Conservation (phyloP, 2,797 vertebrate genomes). For the Neosilurus mollespiculum region DNA sequence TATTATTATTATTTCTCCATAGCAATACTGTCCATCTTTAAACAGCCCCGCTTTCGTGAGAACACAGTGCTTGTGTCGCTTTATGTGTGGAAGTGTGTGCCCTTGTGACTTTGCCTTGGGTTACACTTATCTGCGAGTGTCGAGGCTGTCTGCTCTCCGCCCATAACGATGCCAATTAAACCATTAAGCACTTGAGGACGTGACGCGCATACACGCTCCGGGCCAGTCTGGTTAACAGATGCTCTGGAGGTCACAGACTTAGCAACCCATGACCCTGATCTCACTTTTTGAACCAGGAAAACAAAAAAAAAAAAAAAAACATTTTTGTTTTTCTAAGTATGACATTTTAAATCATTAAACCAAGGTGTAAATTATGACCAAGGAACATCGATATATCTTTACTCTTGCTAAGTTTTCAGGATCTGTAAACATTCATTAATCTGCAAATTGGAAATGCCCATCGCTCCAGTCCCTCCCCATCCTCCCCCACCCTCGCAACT, state of each 20-base stretch:
- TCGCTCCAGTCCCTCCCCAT: no score
- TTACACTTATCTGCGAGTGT: constrained; percentile 53
- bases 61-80: neutral
- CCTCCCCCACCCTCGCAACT: no score
- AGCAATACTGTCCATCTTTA: constrained; percentile 11
- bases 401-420: neutral
- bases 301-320: no score
- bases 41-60: constrained; percentile 14
- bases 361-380: neutral
- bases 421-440: neutral
- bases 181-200: constrained; percentile 69
- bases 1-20: constrained; percentile 22
- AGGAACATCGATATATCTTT: neutral
- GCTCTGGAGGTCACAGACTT: constrained; percentile 26
- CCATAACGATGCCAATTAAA: constrained; percentile 74
- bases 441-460: neutral
- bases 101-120: constrained; percentile 40
- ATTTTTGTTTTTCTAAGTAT: neutral
- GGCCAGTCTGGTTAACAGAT: neutral
- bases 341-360: neutral
- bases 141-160: constrained; percentile 47
- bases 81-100: constrained; percentile 1
- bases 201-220: constrained; percentile 51
- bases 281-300: neutral
- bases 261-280: constrained; percentile 39